These are phyloP conservation scores for Papilio polytes DNA, from an alignment of 1,140 invertebrate genomes.

Conservation along the genomic window DNA sequence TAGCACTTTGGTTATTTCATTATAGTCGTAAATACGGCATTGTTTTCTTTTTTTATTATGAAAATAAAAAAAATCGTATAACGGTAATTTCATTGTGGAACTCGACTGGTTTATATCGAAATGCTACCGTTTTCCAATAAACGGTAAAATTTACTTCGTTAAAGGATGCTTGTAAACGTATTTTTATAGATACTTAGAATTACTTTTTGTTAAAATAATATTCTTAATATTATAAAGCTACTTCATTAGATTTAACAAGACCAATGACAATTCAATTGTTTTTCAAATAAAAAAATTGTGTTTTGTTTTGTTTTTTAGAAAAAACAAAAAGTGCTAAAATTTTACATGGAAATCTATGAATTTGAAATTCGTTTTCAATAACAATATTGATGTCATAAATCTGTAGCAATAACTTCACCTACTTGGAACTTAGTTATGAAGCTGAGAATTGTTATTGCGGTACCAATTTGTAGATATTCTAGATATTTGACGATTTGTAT, in stretches of 20 bases:
- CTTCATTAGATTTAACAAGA: too few relatives aligned
- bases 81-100: constrained; percentile 14
- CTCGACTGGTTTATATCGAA: background rate
- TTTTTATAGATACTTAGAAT: background rate
- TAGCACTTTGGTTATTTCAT: constrained; percentile 25
- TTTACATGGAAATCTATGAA: too few relatives aligned
- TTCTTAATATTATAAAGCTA: too few relatives aligned
- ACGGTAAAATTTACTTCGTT: background rate
- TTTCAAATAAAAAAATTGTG: too few relatives aligned
- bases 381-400: background rate
- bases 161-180: background rate
- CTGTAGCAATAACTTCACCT: background rate
- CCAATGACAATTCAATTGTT: too few relatives aligned
- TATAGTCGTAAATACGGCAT: constrained; percentile 11
- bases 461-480: background rate
- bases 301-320: too few relatives aligned
- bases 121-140: constrained; percentile 15
- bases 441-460: background rate
- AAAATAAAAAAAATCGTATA: constrained; percentile 24
- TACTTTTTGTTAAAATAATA: background rate
- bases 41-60: constrained; percentile 24
- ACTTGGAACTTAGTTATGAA: background rate
- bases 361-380: background rate
- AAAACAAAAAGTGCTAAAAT: too few relatives aligned
- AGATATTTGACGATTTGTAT: background rate